Base-by-base conservation (phyloP, 2,888 invertebrate species). In the Sisyra terminalis region DNA sequence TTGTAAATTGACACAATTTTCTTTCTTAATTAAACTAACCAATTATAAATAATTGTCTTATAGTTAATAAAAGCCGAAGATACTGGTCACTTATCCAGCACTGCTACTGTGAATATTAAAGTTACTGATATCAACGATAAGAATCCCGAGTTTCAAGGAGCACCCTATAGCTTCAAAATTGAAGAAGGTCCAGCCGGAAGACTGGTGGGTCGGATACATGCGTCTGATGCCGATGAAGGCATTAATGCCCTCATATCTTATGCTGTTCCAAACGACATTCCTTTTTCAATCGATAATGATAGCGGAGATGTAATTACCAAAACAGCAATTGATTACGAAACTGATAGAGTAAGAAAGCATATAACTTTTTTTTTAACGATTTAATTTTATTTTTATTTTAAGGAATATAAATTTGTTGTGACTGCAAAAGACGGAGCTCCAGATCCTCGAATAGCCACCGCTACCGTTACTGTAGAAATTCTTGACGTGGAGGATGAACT, bases 111-210 rank as follows among this genome's bases (percentile, higher is more conserved):
- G 0, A 87, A 88, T 53, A 83, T 92, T 44, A 82, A 81, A 56
- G 85, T 92, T 2, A 86, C 87, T 0, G 92, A 92, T 53, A 86
- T 89, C 47, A 90, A 90, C 56, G 90, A 92, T 55, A 87, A 89
- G 53, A 89, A 88, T 58, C 90, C 90, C 0, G 84, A 83, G 55
- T 92, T 90, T 54, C 75, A 83, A n/a, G 73, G 70, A 14, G 69
- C 82, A 48, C 84, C 86, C 0, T 90, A 90, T 53, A 65, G 73
- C 32, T 90, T 90, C 59, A 65, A 72, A n/a, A 81, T 87, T 0
- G 78, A 80, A 57, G 87, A 88, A 67, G 86, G 79, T 56, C 62
- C 64, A 4, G 53, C 63, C 1, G 66, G 67, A 18, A 70, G 70
- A 17, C 61, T 70, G 11, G 78, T 89, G 1, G 90, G 90, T 2